These are phyloP conservation scores for Deroptyus accipitrinus DNA, from an alignment of 2,113 vertebrate genomes.

Conservation along the genomic window DNA sequence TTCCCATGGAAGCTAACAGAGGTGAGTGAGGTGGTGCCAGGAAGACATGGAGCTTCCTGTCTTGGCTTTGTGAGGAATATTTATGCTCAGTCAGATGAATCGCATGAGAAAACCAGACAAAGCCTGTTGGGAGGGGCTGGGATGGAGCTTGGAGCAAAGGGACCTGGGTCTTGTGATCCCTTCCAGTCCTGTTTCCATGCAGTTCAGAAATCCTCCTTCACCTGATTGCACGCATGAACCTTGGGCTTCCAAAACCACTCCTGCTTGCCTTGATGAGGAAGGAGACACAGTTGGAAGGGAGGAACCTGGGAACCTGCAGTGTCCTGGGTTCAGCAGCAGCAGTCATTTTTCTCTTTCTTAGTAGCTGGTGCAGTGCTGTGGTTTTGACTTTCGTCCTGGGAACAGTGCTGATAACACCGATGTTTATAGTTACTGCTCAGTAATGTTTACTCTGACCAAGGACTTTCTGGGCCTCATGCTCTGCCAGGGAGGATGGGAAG, in stretches of 20 bases:
- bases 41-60: neutral
- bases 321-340: neutral
- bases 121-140: neutral
- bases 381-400: neutral
- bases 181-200: neutral
- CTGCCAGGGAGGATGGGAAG: too few species aligned
- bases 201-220: neutral
- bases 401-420: too few species aligned
- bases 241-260: neutral
- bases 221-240: accelerated
- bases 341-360: neutral
- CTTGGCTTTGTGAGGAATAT: neutral
- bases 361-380: neutral
- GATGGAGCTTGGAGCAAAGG: neutral
- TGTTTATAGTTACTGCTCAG: too few species aligned
- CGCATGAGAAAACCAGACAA: neutral
- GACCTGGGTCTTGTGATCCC: neutral
- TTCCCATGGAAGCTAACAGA: neutral
- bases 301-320: neutral
- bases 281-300: neutral
- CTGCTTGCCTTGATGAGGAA: neutral
- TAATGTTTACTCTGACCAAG: too few species aligned
- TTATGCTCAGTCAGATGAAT: neutral
- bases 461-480: too few species aligned
- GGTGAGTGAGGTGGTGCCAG: neutral